Conservation (phyloP, 2,888 invertebrate genomes). For the Lathronympha strigana region DNA sequence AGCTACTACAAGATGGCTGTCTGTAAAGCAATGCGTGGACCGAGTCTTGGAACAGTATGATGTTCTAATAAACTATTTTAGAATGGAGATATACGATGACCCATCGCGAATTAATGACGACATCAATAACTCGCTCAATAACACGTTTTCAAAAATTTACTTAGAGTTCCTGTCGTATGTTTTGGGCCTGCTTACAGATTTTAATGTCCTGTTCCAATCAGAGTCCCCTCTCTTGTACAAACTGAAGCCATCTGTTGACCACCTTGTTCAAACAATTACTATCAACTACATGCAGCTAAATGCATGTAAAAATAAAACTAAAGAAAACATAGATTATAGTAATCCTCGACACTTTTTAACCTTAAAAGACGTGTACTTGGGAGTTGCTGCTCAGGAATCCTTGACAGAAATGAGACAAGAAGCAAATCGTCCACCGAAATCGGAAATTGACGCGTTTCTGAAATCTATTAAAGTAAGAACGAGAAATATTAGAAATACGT, state of each 20-base stretch:
- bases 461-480: too few relatives aligned
- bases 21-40: conserved; percentile 55
- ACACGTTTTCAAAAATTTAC: conserved; percentile 50
- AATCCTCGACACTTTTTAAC: conserved; percentile 3
- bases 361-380: neutral
- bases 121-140: conserved; percentile 45
- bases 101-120: conserved; percentile 46
- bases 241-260: conserved; percentile 4
- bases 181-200: conserved; percentile 4
- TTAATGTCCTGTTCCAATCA: neutral
- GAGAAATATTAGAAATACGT: too few relatives aligned
- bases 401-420: conserved; percentile 7
- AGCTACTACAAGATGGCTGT: conserved; percentile 54
- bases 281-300: conserved; percentile 14
- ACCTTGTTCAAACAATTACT: conserved; percentile 8
- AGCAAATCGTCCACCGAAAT: conserved; percentile 7
- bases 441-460: neutral
- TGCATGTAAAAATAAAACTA: conserved; percentile 1
- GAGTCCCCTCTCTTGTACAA: conserved; percentile 6
- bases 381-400: conserved; percentile 5
- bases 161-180: conserved; percentile 8
- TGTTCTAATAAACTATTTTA: conserved; percentile 51
- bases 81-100: conserved; percentile 47
- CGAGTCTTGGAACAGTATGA: conserved; percentile 54
- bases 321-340: conserved; percentile 8